Evolutionary conservation across 2,797 vertebrate genomes (phyloP).

Genomic region (Podarcis siculus): DNA sequence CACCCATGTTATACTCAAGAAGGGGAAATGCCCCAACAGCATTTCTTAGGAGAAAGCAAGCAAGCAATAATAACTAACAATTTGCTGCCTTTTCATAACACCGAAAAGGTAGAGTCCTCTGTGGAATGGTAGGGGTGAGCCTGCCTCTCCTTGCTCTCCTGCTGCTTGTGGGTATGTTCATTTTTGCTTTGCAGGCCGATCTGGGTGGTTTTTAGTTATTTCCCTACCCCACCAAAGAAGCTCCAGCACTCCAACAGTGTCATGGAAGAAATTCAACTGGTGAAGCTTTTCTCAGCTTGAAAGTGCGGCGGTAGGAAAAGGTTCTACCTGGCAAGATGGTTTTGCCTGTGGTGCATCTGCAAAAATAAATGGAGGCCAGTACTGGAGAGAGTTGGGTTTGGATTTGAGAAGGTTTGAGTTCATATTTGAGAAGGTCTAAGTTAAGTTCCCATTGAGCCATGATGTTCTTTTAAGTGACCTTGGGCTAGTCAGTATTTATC

Average conservation of each 20-base stretch:
- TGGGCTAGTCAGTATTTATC: not conserved
- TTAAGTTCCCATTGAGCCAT: not conserved
- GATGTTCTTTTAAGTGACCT: not conserved
- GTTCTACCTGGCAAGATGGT: not conserved
- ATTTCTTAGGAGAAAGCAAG: too few relatives aligned
- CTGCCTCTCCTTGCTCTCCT: not conserved
- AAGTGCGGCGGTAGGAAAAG: too few relatives aligned
- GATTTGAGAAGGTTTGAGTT: not conserved
- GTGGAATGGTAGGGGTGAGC: too few relatives aligned
- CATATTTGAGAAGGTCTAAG: not conserved
- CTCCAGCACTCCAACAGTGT: not conserved
- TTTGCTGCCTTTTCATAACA: too few relatives aligned
- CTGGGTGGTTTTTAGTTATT: not conserved
- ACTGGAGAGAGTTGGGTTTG: not conserved
- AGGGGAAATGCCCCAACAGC: too few relatives aligned
- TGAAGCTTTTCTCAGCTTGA: not conserved
- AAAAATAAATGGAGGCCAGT: not conserved
- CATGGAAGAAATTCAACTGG: not conserved
- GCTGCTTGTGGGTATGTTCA: too few relatives aligned
- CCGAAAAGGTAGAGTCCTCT: too few relatives aligned
- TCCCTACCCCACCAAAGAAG: not conserved
- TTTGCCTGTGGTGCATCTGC: too few relatives aligned
- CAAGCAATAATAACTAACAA: too few relatives aligned
- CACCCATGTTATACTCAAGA: too few relatives aligned
- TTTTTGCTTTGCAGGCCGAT: not conserved